phyloP scores from a whole-genome alignment of 2,888 invertebrate species.

The Frankliniella intonsa region DNA sequence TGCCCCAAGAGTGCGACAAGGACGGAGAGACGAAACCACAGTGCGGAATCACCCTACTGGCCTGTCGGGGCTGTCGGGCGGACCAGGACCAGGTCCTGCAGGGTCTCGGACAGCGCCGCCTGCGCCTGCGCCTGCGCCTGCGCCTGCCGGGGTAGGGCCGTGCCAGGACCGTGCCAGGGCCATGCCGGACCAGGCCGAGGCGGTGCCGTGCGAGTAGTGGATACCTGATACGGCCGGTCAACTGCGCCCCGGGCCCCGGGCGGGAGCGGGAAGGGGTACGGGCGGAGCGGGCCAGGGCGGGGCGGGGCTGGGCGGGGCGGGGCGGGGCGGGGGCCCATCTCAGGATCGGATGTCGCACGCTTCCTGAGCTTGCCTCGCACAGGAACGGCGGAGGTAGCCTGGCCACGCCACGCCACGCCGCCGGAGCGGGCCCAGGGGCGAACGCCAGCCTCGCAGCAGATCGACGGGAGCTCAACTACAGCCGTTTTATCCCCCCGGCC shows the following conservation, averaged over 20 bases:
- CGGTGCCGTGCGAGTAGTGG: not conserved
- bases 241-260: not conserved
- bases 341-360: conserved; percentile 23
- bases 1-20: too few species aligned
- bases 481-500: not conserved
- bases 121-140: too few species aligned
- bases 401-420: not conserved
- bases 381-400: not conserved
- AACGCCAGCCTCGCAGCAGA: not conserved
- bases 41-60: too few species aligned
- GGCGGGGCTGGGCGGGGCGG: not conserved
- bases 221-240: not conserved
- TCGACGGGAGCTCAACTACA: not conserved
- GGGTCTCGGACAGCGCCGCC: too few species aligned
- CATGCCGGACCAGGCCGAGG: not conserved
- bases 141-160: too few species aligned
- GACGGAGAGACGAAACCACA: too few species aligned
- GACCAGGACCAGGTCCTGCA: too few species aligned
- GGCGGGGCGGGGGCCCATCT: not conserved
- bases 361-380: not conserved
- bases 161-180: not conserved
- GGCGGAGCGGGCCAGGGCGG: not conserved
- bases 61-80: too few species aligned
- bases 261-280: too few species aligned
- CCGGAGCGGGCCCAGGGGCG: not conserved